Conservation (phyloP, 2,888 invertebrate genomes). For the Labia minor region DNA sequence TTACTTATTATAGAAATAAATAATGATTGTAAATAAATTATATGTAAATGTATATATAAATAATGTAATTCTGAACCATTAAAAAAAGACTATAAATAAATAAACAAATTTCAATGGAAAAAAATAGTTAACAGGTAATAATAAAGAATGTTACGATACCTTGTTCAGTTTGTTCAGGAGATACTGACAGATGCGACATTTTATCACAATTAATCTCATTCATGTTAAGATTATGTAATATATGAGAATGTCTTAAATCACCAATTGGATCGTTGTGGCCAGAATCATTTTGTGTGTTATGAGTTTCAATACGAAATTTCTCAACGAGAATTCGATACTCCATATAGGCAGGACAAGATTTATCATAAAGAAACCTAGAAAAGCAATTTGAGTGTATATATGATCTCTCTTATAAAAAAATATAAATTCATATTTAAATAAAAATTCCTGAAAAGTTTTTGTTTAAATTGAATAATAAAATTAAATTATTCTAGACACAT, state of each 20-base stretch:
- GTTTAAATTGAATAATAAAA: too few species aligned
- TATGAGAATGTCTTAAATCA: not conserved
- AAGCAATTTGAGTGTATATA: conserved; percentile 29
- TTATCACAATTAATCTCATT: not conserved
- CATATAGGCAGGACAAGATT: conserved; percentile 55
- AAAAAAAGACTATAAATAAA: too few species aligned
- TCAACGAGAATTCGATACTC: conserved; percentile 55
- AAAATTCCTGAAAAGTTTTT: too few species aligned
- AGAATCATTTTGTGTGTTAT: not conserved
- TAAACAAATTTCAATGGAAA: too few species aligned
- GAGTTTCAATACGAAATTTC: conserved; percentile 41
- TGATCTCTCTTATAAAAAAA: not conserved
- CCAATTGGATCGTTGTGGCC: not conserved
- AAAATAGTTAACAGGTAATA: too few species aligned
- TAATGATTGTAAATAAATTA: too few species aligned
- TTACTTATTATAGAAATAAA: too few species aligned
- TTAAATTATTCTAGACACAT: too few species aligned
- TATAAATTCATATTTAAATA: too few species aligned
- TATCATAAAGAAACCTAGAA: conserved; percentile 66
- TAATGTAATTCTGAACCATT: too few species aligned
- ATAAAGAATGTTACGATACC: too few species aligned
- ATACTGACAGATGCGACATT: not conserved
- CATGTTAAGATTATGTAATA: not conserved
- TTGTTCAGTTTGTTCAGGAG: not conserved
- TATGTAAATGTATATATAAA: too few species aligned